phyloP scores from a whole-genome alignment of 2,797 vertebrate genomes.

The Pseudotriccus pelzelni region DNA sequence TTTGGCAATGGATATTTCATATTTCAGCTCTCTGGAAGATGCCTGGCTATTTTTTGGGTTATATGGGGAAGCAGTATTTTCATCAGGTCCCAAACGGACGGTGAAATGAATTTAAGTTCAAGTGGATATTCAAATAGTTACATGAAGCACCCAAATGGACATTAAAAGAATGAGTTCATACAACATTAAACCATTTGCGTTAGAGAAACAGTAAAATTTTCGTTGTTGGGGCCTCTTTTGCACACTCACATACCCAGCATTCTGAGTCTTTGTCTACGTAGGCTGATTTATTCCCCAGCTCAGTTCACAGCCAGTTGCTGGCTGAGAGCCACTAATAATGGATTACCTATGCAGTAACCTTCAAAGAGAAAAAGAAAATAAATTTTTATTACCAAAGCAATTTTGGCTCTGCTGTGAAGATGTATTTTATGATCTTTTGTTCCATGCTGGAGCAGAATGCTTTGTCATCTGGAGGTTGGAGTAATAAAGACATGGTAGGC shows the following conservation, averaged over 20 bases:
- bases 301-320: background rate
- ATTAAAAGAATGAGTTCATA: background rate
- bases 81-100: background rate
- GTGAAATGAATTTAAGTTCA: background rate
- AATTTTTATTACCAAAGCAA: constrained; percentile 2
- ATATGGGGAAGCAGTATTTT: background rate
- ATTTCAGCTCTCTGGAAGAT: background rate
- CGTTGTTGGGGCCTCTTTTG: background rate
- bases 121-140: background rate
- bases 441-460: background rate
- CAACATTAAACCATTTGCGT: background rate
- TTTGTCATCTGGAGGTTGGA: background rate
- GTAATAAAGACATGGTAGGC: background rate
- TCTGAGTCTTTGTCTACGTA: background rate
- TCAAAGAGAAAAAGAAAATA: constrained; percentile 32
- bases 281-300: constrained; percentile 18
- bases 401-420: background rate
- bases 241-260: background rate
- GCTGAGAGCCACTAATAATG: constrained; percentile 10
- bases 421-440: background rate
- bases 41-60: background rate
- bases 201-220: background rate
- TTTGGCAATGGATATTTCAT: background rate
- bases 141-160: background rate
- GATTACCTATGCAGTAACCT: constrained; percentile 9